Conservation (phyloP, 2,113 vertebrate species). For the Xiphophorus couchianus region DNA sequence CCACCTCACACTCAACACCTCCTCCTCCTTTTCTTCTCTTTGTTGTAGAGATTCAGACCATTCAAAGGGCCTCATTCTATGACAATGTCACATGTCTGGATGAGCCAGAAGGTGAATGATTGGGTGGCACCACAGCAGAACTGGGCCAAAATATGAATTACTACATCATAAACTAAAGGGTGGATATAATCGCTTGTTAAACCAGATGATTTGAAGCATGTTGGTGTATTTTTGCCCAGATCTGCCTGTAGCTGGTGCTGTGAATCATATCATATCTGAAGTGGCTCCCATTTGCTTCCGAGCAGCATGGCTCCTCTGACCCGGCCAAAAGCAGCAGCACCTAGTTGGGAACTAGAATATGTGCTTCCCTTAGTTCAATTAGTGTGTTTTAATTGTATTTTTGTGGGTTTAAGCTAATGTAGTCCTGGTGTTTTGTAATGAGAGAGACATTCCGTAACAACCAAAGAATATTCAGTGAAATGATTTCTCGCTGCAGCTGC, state of each 20-base stretch:
- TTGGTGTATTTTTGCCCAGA: slow-evolving; percentile 72
- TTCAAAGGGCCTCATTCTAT: slow-evolving; percentile 99
- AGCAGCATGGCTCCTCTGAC: slow-evolving; percentile 70
- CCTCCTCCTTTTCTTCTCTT: slow-evolving; percentile 81
- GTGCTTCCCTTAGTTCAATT: slow-evolving; percentile 22
- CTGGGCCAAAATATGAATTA: slow-evolving; percentile 77
- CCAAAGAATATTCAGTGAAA: slow-evolving; percentile 37
- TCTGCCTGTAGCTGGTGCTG: slow-evolving; percentile 72
- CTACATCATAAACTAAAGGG: slow-evolving; percentile 9
- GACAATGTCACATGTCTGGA: slow-evolving; percentile 98
- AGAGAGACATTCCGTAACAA: slow-evolving; percentile 7
- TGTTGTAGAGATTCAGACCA: slow-evolving; percentile 97
- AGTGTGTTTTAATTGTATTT: slow-evolving; percentile 21
- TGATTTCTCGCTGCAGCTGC: slow-evolving; percentile 29
- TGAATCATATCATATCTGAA: slow-evolving; percentile 57
- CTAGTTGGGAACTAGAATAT: slow-evolving; percentile 39
- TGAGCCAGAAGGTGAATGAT: slow-evolving; percentile 95
- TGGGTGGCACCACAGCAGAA: slow-evolving; percentile 82
- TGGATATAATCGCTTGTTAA: neutral
- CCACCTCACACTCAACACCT: slow-evolving; percentile 24
- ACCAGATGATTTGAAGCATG: slow-evolving; percentile 10
- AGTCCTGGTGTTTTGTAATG: slow-evolving; percentile 21
- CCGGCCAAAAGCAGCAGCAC: slow-evolving; percentile 56
- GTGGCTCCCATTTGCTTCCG: slow-evolving; percentile 69
- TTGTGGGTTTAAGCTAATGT: slow-evolving; percentile 4